Evolutionary conservation across 2,888 invertebrate species (phyloP), one percentile per base, ranked within the genome.

Genomic region (Lamellibrachia satsuma): DNA sequence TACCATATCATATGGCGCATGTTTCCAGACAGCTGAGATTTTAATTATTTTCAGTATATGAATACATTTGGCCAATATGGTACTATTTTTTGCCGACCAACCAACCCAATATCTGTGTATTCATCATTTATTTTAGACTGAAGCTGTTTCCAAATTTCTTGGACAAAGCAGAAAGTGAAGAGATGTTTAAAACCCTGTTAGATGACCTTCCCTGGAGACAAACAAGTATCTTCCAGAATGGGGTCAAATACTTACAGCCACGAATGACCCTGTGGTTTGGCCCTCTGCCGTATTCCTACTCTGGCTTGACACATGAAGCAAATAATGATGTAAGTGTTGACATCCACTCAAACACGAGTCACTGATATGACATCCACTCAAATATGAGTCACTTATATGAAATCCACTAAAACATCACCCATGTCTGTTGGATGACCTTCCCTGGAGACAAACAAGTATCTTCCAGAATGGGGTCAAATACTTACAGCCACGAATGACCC

Each of bases 241-340:
- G 96, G 15, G 94, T 93, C n/a, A 93, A 94, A 4, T 95, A 95
- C 93, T 92, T 95, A 22, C 96, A 97, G 94, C 97, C 97, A 4
- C 94, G 97, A 92, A 95, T 97, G 55, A 96, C 97, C 52, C 96
- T 96, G 0, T 97, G 97, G 97, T 96, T 96, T 94, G 97, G 97
- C 2, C 97, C 97, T 6, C 95, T 96, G 93, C 96, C 96, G 15
- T 97, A 97, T 94, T 94, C 96, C 7, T 97, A 97, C 94, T 96
- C 96, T 90, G 97, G 97, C 8, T 94, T 96, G 2, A 95, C 94
- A 39, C 95, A 95, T 92, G 94, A 95, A 51, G 94, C 95, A 7
- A 95, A 94, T 91, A 93, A 93, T 55, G 93, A 96, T 94, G 96
- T 96, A 93, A 92, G 94, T 93, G n/a, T 6, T 75, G 75, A 75